Percentiles rank a stretch among this genome's conserved stretches.
These are phyloP conservation scores for Cryptus armator DNA, from an alignment of 2,888 invertebrate species.

Conservation along the genomic window DNA sequence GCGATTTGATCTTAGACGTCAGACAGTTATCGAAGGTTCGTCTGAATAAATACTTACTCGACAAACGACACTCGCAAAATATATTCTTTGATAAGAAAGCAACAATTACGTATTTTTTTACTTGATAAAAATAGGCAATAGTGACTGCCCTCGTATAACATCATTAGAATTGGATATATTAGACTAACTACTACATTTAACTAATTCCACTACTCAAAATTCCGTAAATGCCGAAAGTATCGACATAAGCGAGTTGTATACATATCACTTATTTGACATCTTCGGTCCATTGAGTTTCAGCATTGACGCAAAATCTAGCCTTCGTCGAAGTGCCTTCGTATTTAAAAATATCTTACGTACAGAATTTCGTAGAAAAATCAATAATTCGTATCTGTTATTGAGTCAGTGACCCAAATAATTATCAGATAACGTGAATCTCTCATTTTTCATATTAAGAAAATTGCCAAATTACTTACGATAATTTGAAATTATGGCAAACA, in stretches of 20 bases:
- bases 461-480: too few relatives aligned
- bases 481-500: too few relatives aligned
- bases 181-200: neutral
- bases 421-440: neutral
- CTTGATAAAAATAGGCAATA: neutral
- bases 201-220: neutral
- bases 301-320: neutral
- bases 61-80: neutral
- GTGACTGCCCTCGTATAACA: neutral
- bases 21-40: neutral
- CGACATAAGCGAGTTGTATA: neutral
- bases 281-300: neutral
- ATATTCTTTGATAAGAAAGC: neutral
- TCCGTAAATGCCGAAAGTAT: neutral
- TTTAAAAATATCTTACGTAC: neutral
- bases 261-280: neutral
- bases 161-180: neutral
- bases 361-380: neutral
- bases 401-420: slow-evolving; percentile 13
- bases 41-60: neutral
- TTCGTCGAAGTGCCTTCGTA: neutral
- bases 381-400: neutral
- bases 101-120: neutral
- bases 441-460: too few relatives aligned
- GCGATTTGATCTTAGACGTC: neutral